phyloP scores from a whole-genome alignment of 1,140 invertebrate genomes.

The Drosophila leontia region DNA sequence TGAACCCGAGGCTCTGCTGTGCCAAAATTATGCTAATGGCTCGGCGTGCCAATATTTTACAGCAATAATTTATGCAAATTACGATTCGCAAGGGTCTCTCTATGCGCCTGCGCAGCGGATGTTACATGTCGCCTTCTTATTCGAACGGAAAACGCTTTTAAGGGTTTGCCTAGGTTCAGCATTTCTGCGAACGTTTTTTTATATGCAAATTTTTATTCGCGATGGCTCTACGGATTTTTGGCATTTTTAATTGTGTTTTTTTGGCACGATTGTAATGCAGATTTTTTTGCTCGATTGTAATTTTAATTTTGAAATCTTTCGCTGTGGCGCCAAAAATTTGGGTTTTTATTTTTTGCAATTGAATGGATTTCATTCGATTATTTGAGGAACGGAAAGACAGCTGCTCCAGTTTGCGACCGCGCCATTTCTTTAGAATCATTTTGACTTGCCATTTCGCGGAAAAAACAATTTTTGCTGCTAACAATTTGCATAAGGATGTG shows the following conservation, averaged over 20 bases:
- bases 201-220: conserved; percentile 71
- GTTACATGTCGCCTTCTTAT: conserved; percentile 59
- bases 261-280: conserved; percentile 78
- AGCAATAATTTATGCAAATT: conserved; percentile 82
- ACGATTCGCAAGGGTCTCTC: conserved; percentile 36
- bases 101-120: conserved; percentile 63
- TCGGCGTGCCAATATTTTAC: conserved; percentile 73
- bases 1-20: conserved; percentile 31
- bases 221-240: conserved; percentile 42
- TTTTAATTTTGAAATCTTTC: conserved; percentile 65
- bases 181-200: conserved; percentile 69
- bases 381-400: conserved; percentile 38
- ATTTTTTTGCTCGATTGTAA: conserved; percentile 80
- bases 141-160: conserved; percentile 37
- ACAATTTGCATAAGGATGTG: conserved; percentile 56
- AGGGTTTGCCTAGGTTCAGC: conserved; percentile 55
- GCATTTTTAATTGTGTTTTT: conserved; percentile 78
- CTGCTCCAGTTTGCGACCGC: conserved; percentile 51
- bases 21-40: conserved; percentile 78
- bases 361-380: conserved; percentile 69
- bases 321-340: conserved; percentile 53
- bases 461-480: conserved; percentile 2
- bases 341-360: conserved; percentile 74
- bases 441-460: conserved; percentile 14
- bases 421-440: conserved; percentile 36